Conservation (phyloP, 2,797 vertebrate species). For the Todus mexicanus region DNA sequence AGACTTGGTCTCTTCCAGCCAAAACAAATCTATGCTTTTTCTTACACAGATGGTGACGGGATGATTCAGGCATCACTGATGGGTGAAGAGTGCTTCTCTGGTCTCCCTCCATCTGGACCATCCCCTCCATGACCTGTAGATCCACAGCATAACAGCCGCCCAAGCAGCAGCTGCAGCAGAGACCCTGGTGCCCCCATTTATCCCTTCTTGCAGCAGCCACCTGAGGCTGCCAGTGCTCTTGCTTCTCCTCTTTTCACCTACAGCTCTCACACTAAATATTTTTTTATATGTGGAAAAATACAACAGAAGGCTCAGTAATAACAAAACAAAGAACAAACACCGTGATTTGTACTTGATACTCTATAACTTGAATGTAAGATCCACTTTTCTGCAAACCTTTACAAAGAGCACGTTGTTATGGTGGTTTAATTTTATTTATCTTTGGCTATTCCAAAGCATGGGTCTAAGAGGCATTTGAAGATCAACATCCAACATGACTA, state of each 20-base stretch:
- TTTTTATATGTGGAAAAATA: neutral
- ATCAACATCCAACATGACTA: neutral
- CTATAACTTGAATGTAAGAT: neutral
- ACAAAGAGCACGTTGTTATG: accelerated
- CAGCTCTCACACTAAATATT: neutral
- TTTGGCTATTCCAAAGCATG: neutral
- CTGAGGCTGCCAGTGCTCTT: neutral
- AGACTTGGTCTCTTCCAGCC: neutral
- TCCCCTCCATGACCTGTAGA: neutral
- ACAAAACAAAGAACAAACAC: neutral
- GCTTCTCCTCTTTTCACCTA: neutral
- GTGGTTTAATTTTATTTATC: neutral
- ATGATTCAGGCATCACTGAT: neutral
- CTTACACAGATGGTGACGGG: too few relatives aligned
- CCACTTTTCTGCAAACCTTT: neutral
- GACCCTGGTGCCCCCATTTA: accelerated
- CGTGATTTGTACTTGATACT: neutral
- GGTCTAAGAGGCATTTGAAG: neutral
- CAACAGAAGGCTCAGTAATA: neutral
- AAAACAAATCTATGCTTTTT: neutral
- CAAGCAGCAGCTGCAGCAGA: neutral
- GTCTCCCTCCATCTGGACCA: neutral
- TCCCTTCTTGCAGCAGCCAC: neutral
- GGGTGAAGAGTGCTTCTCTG: neutral
- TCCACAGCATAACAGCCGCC: neutral